Evolutionary conservation across 2,888 invertebrate genomes (phyloP), one percentile per base, ranked within the genome.

Genomic region (Plemyria rubiginata): DNA sequence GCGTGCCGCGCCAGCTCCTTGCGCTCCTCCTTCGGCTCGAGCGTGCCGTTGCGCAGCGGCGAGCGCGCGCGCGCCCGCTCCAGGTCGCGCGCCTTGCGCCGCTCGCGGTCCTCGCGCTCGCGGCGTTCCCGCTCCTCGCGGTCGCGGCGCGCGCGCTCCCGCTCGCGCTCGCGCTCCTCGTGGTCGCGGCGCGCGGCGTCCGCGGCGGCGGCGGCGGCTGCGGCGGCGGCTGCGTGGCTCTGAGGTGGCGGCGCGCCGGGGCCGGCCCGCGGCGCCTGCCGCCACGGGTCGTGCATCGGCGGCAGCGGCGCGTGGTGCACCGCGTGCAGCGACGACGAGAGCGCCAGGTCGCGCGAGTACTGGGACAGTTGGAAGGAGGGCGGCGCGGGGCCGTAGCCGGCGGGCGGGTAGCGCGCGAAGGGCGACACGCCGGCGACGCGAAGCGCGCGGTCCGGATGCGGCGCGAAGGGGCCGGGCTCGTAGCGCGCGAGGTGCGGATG

Each of bases 341-440:
- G 87, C 57, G 94, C 94, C 77, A 95, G 90, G 67, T 95, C 95
- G 71, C 95, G 93, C 13, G 94, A 94, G 86, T 95, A 96, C 65
- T 96, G 95, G 40, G 96, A 94, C 71, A 96, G 93, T 22, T 95
- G 94, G 76, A 95, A 94, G 75, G 96, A 95, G 59, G 95, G 94
- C 57, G 96, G 95, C 77, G 94, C 94, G n/a, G 94, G 89, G 16
- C 93, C 93, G 66, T 94, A 95, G 70, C 94, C 81, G 51, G 94
- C 94, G 59, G 95, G 94, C 60, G 95, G 96, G 90, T 97, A 97
- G 73, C 97, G 94, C 60, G 95, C 96, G 88, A 97, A 97, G 54
- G 96, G 97, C 62, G 97, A 96, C 79, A 97, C 95, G 71, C 96
- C 95, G 78, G 95, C 81, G 76, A 88, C 80, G 81, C 85, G 86